Percentiles rank a stretch among this genome's conserved stretches.
Conservation (phyloP, 2,113 vertebrate species). For the Pelvicachromis taeniatus region DNA sequence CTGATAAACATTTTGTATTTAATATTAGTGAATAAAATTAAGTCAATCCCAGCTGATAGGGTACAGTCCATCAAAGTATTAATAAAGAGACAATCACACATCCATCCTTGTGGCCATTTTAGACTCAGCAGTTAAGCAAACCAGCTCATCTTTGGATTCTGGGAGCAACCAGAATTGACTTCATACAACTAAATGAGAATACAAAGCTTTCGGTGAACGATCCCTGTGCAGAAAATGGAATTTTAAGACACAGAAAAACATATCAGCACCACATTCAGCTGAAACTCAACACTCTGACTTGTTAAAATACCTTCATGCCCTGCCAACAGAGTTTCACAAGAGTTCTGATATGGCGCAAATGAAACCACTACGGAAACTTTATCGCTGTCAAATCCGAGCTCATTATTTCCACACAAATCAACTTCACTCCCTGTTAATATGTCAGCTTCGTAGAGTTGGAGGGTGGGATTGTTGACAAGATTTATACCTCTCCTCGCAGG, state of each 20-base stretch:
- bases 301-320: not conserved
- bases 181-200: too few species aligned
- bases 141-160: not conserved
- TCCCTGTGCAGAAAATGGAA: not conserved
- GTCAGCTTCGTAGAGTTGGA: not conserved
- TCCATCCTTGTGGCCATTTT: not conserved
- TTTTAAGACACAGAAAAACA: not conserved
- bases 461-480: conserved; percentile 3
- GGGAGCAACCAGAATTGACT: too few species aligned
- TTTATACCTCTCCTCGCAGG: not conserved
- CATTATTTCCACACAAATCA: conserved; percentile 15
- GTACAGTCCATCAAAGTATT: too few species aligned
- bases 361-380: not conserved
- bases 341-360: not conserved
- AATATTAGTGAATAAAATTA: too few species aligned
- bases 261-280: not conserved
- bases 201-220: not conserved
- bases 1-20: not conserved
- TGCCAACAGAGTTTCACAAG: conserved; percentile 7
- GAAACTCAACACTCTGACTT: not conserved
- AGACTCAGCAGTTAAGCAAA: not conserved
- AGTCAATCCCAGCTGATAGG: too few species aligned
- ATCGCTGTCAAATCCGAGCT: not conserved
- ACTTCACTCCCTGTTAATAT: not conserved
- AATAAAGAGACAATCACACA: too few species aligned